Base-by-base conservation (phyloP, 2,888 invertebrate genomes). In the Apeira syringaria region DNA sequence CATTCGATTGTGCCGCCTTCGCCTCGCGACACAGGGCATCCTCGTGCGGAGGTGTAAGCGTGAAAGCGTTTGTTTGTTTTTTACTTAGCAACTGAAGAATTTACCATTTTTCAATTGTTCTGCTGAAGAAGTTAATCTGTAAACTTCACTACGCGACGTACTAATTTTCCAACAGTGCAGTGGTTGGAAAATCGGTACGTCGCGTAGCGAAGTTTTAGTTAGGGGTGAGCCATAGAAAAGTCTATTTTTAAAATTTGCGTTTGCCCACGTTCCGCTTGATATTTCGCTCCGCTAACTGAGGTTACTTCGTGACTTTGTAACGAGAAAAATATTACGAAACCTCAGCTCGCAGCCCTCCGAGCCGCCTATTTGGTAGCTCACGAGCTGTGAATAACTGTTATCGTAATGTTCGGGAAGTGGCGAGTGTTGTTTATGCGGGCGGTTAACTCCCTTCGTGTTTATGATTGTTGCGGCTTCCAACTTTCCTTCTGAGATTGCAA, bases 331-430 rank as follows among this genome's bases (percentile, higher is more conserved):
- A 70, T 79, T 82, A 66, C 74, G 66, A 77, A 77, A 76, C 59
- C 54, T 56, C 50, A 49, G 59, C 54, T 56, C 50, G 48, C 55
- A 40, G 28, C 57, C 52, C 58, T 61, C 61, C 64, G 4, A 8
- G 49, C 65, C 67, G 70, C 76, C 76, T 78, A 74, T 80, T 83
- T 80, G 80, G 78, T 74, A 73, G 78, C 70, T 75, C 79, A 80
- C 80, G 81, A 76, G 70, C 66, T 64, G 67, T 61, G 71, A 74
- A 73, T 81, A 77, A 78, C 80, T 70, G 79, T 79, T 77, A 75
- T 74, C 69, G 74, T 76, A 74, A 76, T 70, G 66, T 66, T 65
- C 64, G 61, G 61, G 64, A 69, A 71, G 68, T 69, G 67, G 10
- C 52, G 59, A 67, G 69, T 58, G 60, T 53, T 64, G 45, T 42